phyloP scores from a whole-genome alignment of 1,140 invertebrate genomes.

The Zophobas atratus region DNA sequence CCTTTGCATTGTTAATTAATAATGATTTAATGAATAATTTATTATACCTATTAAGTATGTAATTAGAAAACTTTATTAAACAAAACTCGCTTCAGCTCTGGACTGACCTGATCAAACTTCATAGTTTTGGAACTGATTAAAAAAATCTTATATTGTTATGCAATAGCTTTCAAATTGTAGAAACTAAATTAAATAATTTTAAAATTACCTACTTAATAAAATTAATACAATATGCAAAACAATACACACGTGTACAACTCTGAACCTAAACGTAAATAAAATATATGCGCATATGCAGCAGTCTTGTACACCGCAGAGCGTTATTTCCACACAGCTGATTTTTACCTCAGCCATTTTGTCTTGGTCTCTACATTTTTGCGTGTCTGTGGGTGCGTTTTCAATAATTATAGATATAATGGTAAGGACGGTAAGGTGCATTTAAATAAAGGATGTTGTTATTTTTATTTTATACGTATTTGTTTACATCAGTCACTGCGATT shows the following conservation, averaged over 20 bases:
- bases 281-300: no score
- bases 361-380: neutral
- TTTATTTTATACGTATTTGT: neutral
- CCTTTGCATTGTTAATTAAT: no score
- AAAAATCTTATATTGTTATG: constrained; percentile 25
- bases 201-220: constrained; percentile 15
- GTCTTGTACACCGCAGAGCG: no score
- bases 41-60: neutral
- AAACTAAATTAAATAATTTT: constrained; percentile 19
- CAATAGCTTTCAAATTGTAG: constrained; percentile 26
- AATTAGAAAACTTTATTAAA: neutral
- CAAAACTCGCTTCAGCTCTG: neutral
- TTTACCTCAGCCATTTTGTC: neutral
- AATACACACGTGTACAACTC: neutral
- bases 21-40: neutral
- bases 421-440: constrained; percentile 1
- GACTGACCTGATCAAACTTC: neutral
- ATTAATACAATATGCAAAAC: constrained; percentile 34
- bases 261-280: no score
- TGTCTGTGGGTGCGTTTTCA: neutral
- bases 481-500: neutral
- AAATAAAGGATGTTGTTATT: neutral
- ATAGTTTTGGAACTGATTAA: neutral
- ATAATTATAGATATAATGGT: neutral
- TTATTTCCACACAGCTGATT: no score